A percentile compares a stretch with the other conserved stretches of the same genome.
Evolutionary conservation across 1,140 invertebrate genomes (phyloP).

Genomic region (Atta colombica): DNA sequence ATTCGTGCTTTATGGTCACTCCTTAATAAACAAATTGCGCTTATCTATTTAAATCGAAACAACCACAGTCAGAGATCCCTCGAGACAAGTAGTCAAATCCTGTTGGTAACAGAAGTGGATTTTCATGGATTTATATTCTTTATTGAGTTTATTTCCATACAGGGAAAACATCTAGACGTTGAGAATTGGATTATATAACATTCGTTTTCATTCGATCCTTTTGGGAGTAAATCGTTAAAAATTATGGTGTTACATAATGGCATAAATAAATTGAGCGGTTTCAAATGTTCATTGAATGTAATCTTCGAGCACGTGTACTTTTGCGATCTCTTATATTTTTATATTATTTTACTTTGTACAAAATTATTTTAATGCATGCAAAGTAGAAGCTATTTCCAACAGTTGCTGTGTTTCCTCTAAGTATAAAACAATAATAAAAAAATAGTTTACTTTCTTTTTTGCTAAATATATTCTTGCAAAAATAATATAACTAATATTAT

Average conservation of each 20-base stretch:
- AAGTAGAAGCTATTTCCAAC: not conserved
- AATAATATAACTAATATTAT: not conserved
- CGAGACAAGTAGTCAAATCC: constrained; percentile 16
- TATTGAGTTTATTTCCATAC: constrained; percentile 27
- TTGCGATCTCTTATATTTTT: not conserved
- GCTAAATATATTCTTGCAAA: not conserved
- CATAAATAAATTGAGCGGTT: not conserved
- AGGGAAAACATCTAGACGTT: constrained; percentile 6
- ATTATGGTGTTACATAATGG: not conserved
- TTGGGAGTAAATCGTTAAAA: not conserved
- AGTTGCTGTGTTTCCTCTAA: not conserved
- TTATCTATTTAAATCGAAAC: constrained; percentile 67
- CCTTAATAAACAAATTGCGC: not conserved
- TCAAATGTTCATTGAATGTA: not conserved
- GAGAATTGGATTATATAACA: constrained; percentile 14
- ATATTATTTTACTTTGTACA: not conserved
- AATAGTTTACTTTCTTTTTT: not conserved
- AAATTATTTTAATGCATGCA: not conserved
- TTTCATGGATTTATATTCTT: constrained; percentile 57
- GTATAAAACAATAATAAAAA: not conserved
- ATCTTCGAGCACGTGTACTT: not conserved
- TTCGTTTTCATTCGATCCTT: constrained; percentile 25
- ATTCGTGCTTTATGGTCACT: not conserved
- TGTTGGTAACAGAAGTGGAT: constrained; percentile 24
- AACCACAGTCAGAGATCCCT: not conserved